Percentiles rank a stretch among this genome's conserved stretches.
Conservation (phyloP, 2,113 vertebrate species). For the Prietella phreatophila region DNA sequence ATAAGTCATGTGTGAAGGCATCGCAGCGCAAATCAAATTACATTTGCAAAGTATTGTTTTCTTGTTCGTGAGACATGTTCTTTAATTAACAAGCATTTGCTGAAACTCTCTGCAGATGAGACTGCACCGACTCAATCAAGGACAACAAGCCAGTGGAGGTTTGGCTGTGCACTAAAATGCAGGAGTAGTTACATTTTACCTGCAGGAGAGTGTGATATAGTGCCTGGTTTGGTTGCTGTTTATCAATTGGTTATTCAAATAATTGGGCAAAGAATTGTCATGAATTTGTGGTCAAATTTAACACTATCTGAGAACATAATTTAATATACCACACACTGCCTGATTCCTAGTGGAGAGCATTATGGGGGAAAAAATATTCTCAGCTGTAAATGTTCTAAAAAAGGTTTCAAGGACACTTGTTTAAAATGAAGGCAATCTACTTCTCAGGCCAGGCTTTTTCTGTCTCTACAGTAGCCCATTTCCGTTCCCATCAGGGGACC, state of each 20-base stretch:
- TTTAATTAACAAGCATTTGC: neutral
- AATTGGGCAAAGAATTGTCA: neutral
- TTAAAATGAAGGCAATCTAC: neutral
- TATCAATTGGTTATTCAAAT: neutral
- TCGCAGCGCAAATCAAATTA: neutral
- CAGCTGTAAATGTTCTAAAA: neutral
- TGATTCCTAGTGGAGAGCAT: neutral
- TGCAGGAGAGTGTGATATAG: neutral
- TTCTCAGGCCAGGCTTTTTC: neutral
- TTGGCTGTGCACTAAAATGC: neutral
- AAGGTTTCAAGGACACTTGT: conserved; percentile 10
- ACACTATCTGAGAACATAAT: neutral
- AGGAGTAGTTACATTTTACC: neutral
- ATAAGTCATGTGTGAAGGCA: neutral
- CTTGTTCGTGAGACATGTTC: neutral
- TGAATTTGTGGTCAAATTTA: neutral
- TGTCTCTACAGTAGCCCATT: conserved; percentile 34
- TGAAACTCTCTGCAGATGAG: neutral
- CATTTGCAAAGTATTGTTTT: neutral
- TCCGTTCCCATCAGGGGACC: conserved; percentile 38
- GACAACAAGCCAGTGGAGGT: neutral
- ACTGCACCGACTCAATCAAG: neutral
- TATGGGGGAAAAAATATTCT: neutral
- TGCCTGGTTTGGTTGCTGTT: neutral
- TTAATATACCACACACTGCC: neutral